Base-by-base conservation (phyloP, 2,113 vertebrate species). In the Morone saxatilis region DNA sequence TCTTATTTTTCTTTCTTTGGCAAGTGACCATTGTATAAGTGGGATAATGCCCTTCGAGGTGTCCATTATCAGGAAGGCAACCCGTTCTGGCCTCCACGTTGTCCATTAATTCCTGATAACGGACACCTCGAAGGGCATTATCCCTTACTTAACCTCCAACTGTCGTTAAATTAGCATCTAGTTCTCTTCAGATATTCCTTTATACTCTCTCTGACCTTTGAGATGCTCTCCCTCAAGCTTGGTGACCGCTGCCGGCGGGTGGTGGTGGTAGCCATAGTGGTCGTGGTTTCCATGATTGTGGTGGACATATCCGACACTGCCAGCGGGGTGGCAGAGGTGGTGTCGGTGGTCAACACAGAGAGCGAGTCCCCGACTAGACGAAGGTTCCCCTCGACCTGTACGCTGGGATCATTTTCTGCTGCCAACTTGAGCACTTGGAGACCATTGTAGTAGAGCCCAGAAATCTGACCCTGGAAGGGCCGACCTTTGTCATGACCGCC, bases 241-340 rank as follows among this genome's bases (percentile, higher is more conserved):
- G 97, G 97, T 6, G 97, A 98, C 43, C 97, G 96, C 90, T 96
- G 96, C 86, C 96, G 94, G 80, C 97, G 96, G 2, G 97, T 97
- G 86, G 97, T 98, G 67, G 97, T 98, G 3, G 97, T 98, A 22
- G 97, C 97, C 97, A 98, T 98, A 68, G 97, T 98, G 74, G 97
- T 98, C 77, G 97, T 98, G 83, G 97, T 98, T 86, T 98, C 97
- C 97, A 98, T 98, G 92, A 98, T 98, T 47, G 97, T 98, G 89
- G 97, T 98, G 47, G 97, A 97, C 97, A 98, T 98, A 84, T 98
- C 97, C 0, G 96, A 96, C 86, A 97, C 97, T 0, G 97, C 96
- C 84, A 97, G 94, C n/a, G 97, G 95, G 16, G 97, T 97, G 84
- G 96, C 96, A 17, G 97, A 96, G 14, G 97, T 98, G 88, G 96